A percentile compares a stretch with the other conserved stretches of the same genome.
phyloP scores from a whole-genome alignment of 2,888 invertebrate genomes.

The Lasius platythorax region DNA sequence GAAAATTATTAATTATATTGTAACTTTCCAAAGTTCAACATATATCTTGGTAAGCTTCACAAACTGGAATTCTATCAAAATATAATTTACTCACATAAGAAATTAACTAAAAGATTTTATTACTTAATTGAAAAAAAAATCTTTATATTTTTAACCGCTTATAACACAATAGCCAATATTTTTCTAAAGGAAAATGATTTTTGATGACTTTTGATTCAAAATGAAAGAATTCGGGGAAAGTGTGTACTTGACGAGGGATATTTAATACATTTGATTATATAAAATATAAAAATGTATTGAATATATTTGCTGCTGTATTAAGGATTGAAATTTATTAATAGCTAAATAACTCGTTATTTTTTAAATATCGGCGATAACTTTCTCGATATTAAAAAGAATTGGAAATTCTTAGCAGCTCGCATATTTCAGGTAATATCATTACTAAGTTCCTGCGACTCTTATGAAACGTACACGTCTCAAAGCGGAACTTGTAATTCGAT shows the following conservation, averaged over 20 bases:
- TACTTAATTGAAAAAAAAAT: neutral
- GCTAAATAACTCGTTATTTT: constrained; percentile 13
- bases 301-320: neutral
- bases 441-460: constrained; percentile 19
- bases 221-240: neutral
- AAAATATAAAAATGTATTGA: neutral
- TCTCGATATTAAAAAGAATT: constrained; percentile 15
- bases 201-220: neutral
- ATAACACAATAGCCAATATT: neutral
- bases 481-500: constrained; percentile 8
- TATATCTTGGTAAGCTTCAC: neutral
- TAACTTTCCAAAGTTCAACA: neutral
- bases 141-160: neutral
- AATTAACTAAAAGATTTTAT: neutral
- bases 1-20: neutral
- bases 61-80: neutral
- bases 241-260: neutral
- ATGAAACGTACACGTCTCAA: neutral
- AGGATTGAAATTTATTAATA: neutral
- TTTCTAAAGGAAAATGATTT: neutral
- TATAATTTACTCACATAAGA: neutral
- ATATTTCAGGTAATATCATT: constrained; percentile 22
- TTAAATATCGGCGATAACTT: constrained; percentile 16
- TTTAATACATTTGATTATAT: neutral
- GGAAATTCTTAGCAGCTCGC: neutral